phyloP scores from a whole-genome alignment of 2,113 vertebrate species.

The Eulacestoma nigropectus region DNA sequence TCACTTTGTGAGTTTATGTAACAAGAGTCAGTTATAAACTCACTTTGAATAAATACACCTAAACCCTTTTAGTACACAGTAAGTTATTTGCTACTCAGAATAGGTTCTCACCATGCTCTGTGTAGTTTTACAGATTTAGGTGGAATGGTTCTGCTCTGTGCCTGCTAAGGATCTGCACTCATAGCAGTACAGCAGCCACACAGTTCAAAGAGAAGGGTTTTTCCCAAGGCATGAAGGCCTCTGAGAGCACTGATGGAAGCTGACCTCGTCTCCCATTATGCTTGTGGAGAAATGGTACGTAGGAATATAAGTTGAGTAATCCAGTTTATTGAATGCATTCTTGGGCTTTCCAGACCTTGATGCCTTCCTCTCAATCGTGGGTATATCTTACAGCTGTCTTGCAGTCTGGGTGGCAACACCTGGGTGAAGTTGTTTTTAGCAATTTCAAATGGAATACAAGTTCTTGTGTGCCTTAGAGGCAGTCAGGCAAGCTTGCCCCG shows the following conservation, averaged over 20 bases:
- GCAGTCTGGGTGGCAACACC: not conserved
- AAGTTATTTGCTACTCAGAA: not conserved
- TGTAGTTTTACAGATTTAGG: not conserved
- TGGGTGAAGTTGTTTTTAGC: not conserved
- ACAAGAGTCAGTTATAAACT: not conserved
- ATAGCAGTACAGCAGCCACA: not conserved
- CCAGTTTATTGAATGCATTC: not conserved
- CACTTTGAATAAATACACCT: not conserved
- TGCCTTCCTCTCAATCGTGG: not conserved
- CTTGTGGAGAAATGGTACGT: rapidly evolving
- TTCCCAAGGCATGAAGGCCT: not conserved
- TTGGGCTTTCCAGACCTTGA: not conserved
- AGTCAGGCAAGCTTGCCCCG: not conserved
- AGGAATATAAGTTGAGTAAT: not conserved
- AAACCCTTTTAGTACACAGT: not conserved
- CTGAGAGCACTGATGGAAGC: not conserved
- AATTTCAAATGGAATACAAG: not conserved
- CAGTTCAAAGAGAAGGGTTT: rapidly evolving
- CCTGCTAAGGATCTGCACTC: not conserved
- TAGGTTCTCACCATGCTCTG: not conserved
- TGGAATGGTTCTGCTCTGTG: not conserved
- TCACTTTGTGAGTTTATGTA: not conserved
- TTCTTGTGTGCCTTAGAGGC: not conserved
- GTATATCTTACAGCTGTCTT: not conserved
- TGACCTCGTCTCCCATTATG: rapidly evolving